Evolutionary conservation across 2,888 invertebrate species (phyloP).

Genomic region (Congeria kusceri): DNA sequence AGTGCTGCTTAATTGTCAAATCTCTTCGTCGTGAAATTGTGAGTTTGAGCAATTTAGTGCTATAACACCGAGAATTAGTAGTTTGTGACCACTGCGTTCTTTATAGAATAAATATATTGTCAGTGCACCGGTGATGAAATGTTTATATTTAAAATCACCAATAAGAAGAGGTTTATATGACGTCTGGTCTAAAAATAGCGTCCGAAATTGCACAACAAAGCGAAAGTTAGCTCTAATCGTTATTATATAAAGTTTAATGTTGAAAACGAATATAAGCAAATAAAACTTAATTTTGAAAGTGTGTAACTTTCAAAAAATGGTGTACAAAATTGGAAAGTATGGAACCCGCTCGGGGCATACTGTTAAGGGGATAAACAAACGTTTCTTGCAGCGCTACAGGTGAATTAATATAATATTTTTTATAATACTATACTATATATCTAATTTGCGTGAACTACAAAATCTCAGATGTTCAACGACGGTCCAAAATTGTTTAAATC

Average conservation of each 20-base stretch:
- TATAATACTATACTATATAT: no score
- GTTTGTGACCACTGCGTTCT: no score
- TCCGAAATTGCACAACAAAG: slow-evolving; percentile 33
- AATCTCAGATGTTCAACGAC: no score
- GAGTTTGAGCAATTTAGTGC: no score
- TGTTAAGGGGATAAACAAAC: slow-evolving; percentile 64
- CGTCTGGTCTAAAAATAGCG: slow-evolving; percentile 18
- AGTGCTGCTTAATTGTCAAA: no score
- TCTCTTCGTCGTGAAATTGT: no score
- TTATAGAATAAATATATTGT: neutral
- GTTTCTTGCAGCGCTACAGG: no score
- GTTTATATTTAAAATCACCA: slow-evolving; percentile 6
- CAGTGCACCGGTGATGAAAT: slow-evolving; percentile 5
- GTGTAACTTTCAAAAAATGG: slow-evolving; percentile 59
- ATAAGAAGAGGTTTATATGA: slow-evolving; percentile 11
- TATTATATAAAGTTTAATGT: no score
- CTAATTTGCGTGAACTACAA: no score
- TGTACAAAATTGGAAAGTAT: slow-evolving; percentile 67
- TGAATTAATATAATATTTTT: no score
- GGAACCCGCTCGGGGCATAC: slow-evolving; percentile 76
- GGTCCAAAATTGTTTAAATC: no score
- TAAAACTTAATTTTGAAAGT: neutral
- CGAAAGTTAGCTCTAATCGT: slow-evolving; percentile 12
- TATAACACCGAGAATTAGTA: no score
- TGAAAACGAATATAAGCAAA: neutral